Conservation (phyloP, 2,113 vertebrate genomes). For the Bufo bufo region DNA sequence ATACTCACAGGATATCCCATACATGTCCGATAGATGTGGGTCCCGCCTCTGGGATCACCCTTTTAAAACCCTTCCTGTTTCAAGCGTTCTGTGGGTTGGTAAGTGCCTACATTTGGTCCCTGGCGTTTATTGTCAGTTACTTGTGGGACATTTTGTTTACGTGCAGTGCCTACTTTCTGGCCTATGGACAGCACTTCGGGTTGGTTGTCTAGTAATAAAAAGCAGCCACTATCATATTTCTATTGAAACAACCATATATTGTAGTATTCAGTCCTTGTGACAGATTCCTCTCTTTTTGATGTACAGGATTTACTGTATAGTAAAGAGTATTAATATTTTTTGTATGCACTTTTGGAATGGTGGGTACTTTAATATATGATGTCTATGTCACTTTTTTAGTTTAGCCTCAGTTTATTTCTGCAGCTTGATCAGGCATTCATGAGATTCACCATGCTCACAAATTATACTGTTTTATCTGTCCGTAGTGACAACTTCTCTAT, state of each 20-base stretch:
- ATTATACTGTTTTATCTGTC: not conserved
- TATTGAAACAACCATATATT: not conserved
- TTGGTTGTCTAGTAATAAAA: not conserved
- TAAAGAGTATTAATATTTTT: not conserved
- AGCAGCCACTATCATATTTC: not conserved
- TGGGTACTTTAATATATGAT: not conserved
- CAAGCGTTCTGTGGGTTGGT: too few relatives aligned
- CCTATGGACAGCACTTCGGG: not conserved
- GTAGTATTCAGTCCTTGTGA: not conserved
- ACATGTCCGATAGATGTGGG: too few relatives aligned
- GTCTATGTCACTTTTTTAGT: not conserved
- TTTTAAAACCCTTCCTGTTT: too few relatives aligned
- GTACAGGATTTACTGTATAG: not conserved
- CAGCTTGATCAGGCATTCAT: not conserved
- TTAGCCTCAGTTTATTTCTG: not conserved
- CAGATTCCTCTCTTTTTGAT: not conserved
- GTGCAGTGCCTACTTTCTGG: too few relatives aligned
- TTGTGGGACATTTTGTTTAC: too few relatives aligned
- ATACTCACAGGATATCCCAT: too few relatives aligned
- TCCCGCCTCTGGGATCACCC: too few relatives aligned
- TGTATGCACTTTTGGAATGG: not conserved
- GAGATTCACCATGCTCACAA: conserved; percentile 2
- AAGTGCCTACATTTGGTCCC: too few relatives aligned
- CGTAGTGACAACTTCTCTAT: not conserved
- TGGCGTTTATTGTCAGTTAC: too few relatives aligned